A percentile compares a stretch with the other conserved stretches of the same genome.
Evolutionary conservation across 2,113 vertebrate genomes (phyloP).

Genomic region (Lynx canadensis): DNA sequence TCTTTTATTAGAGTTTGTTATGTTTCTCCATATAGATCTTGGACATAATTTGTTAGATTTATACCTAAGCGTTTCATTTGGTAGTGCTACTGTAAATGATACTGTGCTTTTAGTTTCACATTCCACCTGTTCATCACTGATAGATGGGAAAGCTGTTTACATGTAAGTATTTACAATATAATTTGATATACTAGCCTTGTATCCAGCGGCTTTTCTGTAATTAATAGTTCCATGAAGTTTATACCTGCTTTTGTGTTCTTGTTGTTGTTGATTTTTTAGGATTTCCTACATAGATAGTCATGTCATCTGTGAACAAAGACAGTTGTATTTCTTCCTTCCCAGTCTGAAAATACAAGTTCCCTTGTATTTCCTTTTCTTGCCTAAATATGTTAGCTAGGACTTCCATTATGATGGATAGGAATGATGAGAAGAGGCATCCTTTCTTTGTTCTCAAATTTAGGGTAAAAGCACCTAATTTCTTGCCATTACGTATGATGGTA

Average conservation of each 20-base stretch:
- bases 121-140: neutral
- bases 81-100: neutral
- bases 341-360: neutral
- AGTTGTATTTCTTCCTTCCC: neutral
- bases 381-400: neutral
- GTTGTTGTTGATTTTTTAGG: neutral
- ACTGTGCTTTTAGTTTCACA: neutral
- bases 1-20: neutral
- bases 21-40: neutral
- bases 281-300: neutral
- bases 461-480: neutral
- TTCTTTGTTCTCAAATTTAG: neutral
- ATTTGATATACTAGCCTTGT: neutral
- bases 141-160: neutral
- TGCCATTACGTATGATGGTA: neutral
- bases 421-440: neutral
- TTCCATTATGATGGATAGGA: neutral
- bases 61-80: neutral
- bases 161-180: neutral
- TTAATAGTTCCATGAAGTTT: neutral
- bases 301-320: neutral
- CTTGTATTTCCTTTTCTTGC: neutral
- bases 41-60: slow-evolving; percentile 24
- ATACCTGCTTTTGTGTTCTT: neutral
- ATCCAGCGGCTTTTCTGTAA: neutral